These are phyloP conservation scores for Caradrina clavipalpis DNA, from an alignment of 2,888 invertebrate genomes.

Conservation along the genomic window DNA sequence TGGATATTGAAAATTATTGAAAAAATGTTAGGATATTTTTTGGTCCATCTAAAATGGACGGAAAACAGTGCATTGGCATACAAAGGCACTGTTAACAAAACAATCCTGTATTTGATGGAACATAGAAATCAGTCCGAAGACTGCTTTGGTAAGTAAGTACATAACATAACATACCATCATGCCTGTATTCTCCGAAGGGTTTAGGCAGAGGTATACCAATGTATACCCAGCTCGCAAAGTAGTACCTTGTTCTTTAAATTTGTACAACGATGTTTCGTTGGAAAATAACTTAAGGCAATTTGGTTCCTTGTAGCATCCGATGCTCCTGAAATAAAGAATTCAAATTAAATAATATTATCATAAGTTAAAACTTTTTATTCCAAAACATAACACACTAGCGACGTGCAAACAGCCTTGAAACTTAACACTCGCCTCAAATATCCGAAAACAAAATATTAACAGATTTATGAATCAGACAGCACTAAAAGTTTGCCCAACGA, in stretches of 20 bases:
- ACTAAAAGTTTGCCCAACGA: slow-evolving; percentile 49
- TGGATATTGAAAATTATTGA: slow-evolving; percentile 7
- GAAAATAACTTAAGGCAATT: background rate
- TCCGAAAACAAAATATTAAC: slow-evolving; percentile 34
- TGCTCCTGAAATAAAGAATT: background rate
- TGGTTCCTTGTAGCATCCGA: background rate
- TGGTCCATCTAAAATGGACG: background rate
- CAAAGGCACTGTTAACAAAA: too few relatives aligned
- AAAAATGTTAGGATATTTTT: slow-evolving; percentile 7
- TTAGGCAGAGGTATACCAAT: too few relatives aligned
- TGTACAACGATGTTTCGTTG: background rate
- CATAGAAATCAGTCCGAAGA: too few relatives aligned
- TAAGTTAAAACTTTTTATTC: background rate
- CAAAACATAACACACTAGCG: slow-evolving; percentile 3
- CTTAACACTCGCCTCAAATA: background rate
- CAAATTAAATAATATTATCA: background rate
- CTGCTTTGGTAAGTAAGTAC: too few relatives aligned
- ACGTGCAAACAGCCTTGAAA: slow-evolving; percentile 11
- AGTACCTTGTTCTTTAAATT: slow-evolving; percentile 7
- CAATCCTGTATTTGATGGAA: too few relatives aligned
- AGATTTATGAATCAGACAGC: slow-evolving; percentile 29
- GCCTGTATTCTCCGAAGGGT: too few relatives aligned
- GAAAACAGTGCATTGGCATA: background rate
- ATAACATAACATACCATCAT: too few relatives aligned
- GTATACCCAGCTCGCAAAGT: too few relatives aligned